Conservation (phyloP, 2,113 vertebrate species). For the Tragelaphus scriptus region DNA sequence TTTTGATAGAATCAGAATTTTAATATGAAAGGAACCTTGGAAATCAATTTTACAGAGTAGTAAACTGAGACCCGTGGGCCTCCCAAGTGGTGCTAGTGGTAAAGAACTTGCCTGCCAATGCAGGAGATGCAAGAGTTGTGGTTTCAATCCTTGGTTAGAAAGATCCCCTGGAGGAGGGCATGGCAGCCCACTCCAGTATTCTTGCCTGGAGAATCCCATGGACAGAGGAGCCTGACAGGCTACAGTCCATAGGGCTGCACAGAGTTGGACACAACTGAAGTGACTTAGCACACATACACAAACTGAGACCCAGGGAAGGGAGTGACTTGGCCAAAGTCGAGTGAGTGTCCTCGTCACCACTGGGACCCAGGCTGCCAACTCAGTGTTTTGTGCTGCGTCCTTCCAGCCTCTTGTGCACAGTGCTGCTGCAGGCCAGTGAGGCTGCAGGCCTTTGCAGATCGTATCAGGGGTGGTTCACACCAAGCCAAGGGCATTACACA, state of each 20-base stretch:
- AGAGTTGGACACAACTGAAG: neutral
- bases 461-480: neutral
- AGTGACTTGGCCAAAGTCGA: neutral
- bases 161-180: neutral
- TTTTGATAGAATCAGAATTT: conserved; percentile 3
- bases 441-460: neutral
- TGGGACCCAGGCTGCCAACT: neutral
- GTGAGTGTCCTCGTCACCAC: neutral
- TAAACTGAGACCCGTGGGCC: neutral
- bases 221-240: neutral
- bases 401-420: neutral
- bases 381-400: neutral
- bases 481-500: neutral
- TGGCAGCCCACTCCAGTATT: neutral
- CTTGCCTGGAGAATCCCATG: neutral
- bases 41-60: neutral
- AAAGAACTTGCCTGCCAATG: neutral
- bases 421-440: neutral
- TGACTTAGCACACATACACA: neutral
- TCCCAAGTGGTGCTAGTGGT: neutral
- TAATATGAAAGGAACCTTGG: neutral
- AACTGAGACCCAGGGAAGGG: neutral
- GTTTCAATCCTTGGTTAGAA: neutral
- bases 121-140: neutral
- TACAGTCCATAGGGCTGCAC: neutral